Percentiles rank a stretch among this genome's conserved stretches.
Conservation (phyloP, 2,888 invertebrate species). For the Polymixis flavicincta region DNA sequence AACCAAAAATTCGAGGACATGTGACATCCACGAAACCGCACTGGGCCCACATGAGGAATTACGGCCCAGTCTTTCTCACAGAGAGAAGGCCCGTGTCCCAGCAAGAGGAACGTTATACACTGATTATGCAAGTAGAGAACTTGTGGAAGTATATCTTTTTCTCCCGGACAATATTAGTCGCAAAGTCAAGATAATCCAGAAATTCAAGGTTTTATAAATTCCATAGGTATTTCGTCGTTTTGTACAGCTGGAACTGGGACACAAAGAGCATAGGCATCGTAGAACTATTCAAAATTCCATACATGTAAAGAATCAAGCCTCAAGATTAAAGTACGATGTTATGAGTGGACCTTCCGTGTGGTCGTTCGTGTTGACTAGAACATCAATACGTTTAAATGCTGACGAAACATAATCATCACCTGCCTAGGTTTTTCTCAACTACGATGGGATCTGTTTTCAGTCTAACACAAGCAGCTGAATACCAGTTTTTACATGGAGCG, state of each 20-base stretch:
- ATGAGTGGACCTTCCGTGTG: background rate
- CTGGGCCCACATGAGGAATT: too few relatives aligned
- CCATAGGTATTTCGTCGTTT: background rate
- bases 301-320: background rate
- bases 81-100: too few relatives aligned
- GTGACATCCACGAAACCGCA: too few relatives aligned
- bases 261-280: background rate
- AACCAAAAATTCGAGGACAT: too few relatives aligned
- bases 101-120: too few relatives aligned
- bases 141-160: background rate
- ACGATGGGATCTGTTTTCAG: too few relatives aligned
- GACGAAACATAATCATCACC: background rate
- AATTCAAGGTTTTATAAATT: background rate
- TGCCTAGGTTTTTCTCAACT: too few relatives aligned
- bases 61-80: too few relatives aligned
- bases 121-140: background rate
- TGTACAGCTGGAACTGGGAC: background rate
- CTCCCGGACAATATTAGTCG: background rate
- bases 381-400: background rate
- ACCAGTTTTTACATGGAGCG: too few relatives aligned
- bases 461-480: too few relatives aligned
- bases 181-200: background rate
- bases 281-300: constrained; percentile 1
- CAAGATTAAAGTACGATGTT: background rate
- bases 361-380: background rate